Conservation (phyloP, 2,113 vertebrate species). For the Rhinoptilus africanus region DNA sequence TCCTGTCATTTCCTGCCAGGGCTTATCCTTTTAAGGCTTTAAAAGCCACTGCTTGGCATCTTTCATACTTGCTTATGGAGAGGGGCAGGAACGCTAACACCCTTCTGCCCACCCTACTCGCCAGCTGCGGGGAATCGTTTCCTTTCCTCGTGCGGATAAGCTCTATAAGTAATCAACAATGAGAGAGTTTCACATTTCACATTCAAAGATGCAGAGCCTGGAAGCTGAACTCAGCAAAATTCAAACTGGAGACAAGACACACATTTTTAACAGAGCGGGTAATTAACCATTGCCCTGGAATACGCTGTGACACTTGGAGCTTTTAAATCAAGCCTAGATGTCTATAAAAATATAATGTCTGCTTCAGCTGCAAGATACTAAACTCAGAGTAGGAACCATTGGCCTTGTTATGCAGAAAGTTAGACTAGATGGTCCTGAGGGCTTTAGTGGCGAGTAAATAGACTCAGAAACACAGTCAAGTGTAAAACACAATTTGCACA, state of each 20-base stretch:
- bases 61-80: neutral
- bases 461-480: neutral
- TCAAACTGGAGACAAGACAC: neutral
- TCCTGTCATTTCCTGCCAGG: neutral
- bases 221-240: slow-evolving; percentile 31
- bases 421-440: neutral
- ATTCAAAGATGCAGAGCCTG: neutral
- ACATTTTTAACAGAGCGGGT: neutral
- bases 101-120: neutral
- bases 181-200: neutral
- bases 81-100: neutral
- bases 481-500: neutral
- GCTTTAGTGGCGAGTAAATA: neutral
- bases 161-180: neutral
- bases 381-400: neutral
- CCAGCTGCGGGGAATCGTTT: neutral
- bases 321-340: neutral
- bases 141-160: neutral
- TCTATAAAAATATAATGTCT: neutral
- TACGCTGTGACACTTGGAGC: neutral
- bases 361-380: neutral
- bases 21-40: neutral
- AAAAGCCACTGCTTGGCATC: neutral
- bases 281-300: slow-evolving; percentile 14
- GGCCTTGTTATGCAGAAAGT: neutral